Conservation (phyloP, 2,888 invertebrate genomes). For the Scaptomyza cyrtandrae region DNA sequence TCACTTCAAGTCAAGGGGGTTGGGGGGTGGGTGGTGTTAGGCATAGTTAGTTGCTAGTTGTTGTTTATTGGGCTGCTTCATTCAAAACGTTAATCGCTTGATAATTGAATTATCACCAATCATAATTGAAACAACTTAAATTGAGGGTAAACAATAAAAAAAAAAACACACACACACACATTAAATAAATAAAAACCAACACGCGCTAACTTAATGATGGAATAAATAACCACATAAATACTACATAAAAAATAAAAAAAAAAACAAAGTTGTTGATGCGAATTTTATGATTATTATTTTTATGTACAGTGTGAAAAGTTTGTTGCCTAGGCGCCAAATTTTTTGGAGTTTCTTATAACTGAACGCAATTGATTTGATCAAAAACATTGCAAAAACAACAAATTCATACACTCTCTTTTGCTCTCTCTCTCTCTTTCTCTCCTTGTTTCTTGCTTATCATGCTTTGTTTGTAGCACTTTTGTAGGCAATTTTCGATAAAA, state of each 20-base stretch:
- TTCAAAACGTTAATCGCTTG: slow-evolving; percentile 66
- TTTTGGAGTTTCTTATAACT: slow-evolving; percentile 42
- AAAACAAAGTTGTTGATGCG: neutral
- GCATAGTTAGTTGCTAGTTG: slow-evolving; percentile 6
- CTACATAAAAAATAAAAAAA: too few species aligned
- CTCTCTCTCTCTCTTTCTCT: neutral
- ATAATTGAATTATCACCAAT: slow-evolving; percentile 75
- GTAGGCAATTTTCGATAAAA: too few species aligned
- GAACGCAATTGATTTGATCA: slow-evolving; percentile 41
- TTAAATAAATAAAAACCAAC: slow-evolving; percentile 19
- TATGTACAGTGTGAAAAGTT: neutral
- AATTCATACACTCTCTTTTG: too few species aligned
- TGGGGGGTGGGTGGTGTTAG: too few species aligned
- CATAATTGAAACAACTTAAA: slow-evolving; percentile 58
- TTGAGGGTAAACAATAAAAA: slow-evolving; percentile 13
- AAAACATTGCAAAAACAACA: too few species aligned
- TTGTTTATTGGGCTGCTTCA: slow-evolving; percentile 54
- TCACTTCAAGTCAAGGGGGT: slow-evolving; percentile 8
- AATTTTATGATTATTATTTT: neutral
- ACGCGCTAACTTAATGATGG: slow-evolving; percentile 62
- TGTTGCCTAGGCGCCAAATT: slow-evolving; percentile 40
- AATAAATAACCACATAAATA: slow-evolving; percentile 5
- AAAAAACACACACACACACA: too few species aligned
- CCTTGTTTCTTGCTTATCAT: neutral
- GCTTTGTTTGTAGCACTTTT: too few species aligned